These are phyloP conservation scores for Morpho deidamia DNA, from an alignment of 2,888 invertebrate genomes.

Conservation along the genomic window DNA sequence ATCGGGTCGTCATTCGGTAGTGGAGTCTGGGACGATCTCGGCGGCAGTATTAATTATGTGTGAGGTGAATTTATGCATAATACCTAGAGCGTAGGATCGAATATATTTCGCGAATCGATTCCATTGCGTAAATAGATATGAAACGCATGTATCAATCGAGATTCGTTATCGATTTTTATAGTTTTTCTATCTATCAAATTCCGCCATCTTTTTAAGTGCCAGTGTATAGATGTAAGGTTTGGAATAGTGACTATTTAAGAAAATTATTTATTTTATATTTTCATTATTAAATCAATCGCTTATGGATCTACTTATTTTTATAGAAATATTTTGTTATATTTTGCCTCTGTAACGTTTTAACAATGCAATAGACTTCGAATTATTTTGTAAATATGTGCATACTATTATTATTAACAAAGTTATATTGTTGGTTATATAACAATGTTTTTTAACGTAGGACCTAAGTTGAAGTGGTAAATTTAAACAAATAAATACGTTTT, in stretches of 20 bases:
- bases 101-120: neutral
- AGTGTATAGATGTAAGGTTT: constrained; percentile 39
- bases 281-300: constrained; percentile 25
- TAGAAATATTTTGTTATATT: constrained; percentile 23
- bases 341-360: constrained; percentile 21
- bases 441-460: constrained; percentile 38
- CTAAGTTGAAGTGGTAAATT: constrained; percentile 44
- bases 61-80: constrained; percentile 54
- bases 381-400: constrained; percentile 75
- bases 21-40: constrained; percentile 36
- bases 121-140: neutral
- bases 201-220: constrained; percentile 41
- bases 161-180: constrained; percentile 11
- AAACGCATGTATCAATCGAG: neutral
- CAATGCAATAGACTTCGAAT: constrained; percentile 47
- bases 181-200: constrained; percentile 19
- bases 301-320: constrained; percentile 29
- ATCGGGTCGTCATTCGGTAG: constrained; percentile 31
- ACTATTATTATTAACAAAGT: constrained; percentile 54
- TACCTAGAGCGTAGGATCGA: constrained; percentile 28
- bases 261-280: constrained; percentile 45
- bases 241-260: constrained; percentile 31
- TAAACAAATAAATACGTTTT: constrained; percentile 41
- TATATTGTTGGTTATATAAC: constrained; percentile 32
- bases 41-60: constrained; percentile 67